Evolutionary conservation across 2,888 invertebrate species (phyloP).

Genomic region (Imbricaverruca yamaguchii): DNA sequence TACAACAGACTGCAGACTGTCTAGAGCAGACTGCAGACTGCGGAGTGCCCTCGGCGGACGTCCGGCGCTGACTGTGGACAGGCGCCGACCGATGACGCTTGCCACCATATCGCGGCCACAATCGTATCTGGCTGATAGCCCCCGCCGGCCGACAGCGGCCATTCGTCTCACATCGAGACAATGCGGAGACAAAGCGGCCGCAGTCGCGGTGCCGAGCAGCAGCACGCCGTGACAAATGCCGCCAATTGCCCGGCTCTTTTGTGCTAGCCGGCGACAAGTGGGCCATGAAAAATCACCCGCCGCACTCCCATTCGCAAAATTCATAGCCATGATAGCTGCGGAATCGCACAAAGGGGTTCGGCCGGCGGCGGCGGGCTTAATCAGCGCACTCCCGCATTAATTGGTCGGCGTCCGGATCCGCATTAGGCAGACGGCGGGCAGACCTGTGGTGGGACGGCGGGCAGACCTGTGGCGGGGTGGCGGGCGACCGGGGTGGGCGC

Average conservation of each 20-base stretch:
- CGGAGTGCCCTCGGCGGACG: no score
- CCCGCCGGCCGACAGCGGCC: neutral
- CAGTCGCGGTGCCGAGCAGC: neutral
- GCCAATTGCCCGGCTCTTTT: neutral
- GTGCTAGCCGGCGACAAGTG: neutral
- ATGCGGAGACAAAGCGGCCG: neutral
- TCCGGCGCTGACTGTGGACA: no score
- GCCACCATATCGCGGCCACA: neutral
- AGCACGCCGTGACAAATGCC: neutral
- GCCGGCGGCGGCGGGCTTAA: neutral
- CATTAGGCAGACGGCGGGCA: neutral
- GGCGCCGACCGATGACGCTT: no score
- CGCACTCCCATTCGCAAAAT: neutral
- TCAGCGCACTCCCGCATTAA: neutral
- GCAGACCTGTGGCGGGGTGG: neutral
- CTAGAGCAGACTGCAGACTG: no score
- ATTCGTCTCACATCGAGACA: neutral
- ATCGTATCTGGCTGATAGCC: constrained; percentile 15
- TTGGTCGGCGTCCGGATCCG: neutral
- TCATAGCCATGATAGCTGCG: neutral
- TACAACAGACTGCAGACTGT: no score
- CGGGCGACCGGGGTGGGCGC: neutral
- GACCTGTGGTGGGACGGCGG: neutral
- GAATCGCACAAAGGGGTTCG: neutral
- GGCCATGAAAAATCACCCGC: neutral